phyloP scores from a whole-genome alignment of 2,797 vertebrate genomes.

The Falco naumanni region DNA sequence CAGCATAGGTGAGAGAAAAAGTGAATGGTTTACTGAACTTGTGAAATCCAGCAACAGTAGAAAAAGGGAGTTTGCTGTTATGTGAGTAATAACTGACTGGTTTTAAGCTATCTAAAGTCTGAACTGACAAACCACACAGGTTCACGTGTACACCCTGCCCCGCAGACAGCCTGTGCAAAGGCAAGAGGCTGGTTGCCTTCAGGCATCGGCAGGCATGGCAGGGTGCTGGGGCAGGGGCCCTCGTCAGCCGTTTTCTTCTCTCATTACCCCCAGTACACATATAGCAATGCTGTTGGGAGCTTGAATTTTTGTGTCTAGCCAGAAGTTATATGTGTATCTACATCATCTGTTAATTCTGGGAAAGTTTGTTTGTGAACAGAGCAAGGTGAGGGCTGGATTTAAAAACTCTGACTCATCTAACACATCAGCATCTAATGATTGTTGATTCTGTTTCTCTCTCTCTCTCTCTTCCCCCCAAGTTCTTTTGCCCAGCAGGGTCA shows the following conservation, averaged over 20 bases:
- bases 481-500: conserved; percentile 51
- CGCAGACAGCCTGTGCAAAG: background rate
- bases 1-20: conserved; percentile 17
- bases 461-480: background rate
- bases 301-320: background rate
- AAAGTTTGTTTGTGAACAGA: background rate
- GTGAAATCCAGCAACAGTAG: background rate
- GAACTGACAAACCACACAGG: background rate
- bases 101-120: background rate
- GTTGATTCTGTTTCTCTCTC: background rate
- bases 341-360: background rate
- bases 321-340: background rate
- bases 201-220: background rate
- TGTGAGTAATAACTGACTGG: rapidly evolving
- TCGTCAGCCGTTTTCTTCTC: rapidly evolving
- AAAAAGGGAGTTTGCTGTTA: background rate
- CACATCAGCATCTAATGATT: background rate
- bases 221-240: background rate
- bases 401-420: background rate
- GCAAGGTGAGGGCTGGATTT: background rate
- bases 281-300: background rate
- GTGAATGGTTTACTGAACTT: background rate
- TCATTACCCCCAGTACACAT: background rate
- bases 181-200: background rate
- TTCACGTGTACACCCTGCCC: background rate